Conservation (phyloP, 1,140 invertebrate species). For the Patella vulgata region DNA sequence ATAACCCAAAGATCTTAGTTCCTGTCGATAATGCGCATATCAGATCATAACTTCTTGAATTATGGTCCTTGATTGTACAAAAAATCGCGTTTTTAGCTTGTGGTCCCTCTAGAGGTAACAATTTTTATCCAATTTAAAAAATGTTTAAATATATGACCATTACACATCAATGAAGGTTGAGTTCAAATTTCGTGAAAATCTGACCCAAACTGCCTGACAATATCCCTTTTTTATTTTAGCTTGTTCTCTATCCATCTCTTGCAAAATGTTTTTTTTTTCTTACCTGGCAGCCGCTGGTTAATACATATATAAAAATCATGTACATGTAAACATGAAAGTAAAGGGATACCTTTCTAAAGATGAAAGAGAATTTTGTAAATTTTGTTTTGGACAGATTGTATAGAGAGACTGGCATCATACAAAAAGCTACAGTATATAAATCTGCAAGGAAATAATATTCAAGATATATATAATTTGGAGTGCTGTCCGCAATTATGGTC, state of each 20-base stretch:
- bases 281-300: background rate
- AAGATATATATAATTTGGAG: conserved; percentile 50
- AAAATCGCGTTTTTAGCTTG: too few species aligned
- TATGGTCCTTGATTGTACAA: too few species aligned
- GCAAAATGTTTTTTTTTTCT: background rate
- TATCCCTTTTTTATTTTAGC: too few species aligned
- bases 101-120: too few species aligned
- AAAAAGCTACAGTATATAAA: conserved; percentile 49
- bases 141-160: too few species aligned
- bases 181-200: too few species aligned
- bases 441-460: conserved; percentile 52
- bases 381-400: conserved; percentile 42
- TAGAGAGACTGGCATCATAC: conserved; percentile 51
- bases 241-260: background rate
- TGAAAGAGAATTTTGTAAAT: conserved; percentile 2
- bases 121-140: too few species aligned
- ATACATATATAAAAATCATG: background rate
- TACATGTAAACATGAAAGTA: background rate
- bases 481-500: conserved; percentile 58
- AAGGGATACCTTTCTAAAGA: background rate
- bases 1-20: too few species aligned
- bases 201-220: background rate
- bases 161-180: too few species aligned
- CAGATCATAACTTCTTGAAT: too few species aligned
- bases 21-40: too few species aligned